phyloP scores from a whole-genome alignment of 2,888 invertebrate genomes.

The Lacanobia wlatinum region DNA sequence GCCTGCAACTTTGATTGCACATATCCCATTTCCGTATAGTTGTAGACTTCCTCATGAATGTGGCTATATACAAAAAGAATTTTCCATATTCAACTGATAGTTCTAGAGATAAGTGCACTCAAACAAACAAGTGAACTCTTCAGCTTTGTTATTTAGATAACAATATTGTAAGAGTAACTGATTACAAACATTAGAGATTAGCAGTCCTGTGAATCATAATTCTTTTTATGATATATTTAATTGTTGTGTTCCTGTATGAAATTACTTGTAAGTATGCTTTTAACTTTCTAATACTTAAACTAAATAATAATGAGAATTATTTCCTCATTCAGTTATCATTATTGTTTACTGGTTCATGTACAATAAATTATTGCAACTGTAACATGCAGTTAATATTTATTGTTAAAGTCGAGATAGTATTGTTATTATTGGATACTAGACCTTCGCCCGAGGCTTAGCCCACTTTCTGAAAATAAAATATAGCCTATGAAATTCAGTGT shows the following conservation, averaged over 20 bases:
- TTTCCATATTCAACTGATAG: too few species aligned
- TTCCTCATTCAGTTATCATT: conserved; percentile 59
- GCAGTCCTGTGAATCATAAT: conserved; percentile 23
- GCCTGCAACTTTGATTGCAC: too few species aligned
- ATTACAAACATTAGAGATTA: conserved; percentile 19
- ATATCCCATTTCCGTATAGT: too few species aligned
- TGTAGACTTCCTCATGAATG: too few species aligned
- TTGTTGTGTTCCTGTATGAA: conserved; percentile 25
- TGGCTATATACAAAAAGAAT: too few species aligned
- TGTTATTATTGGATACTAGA: conserved; percentile 35
- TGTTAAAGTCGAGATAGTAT: conserved; percentile 24
- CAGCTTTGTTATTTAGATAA: too few species aligned
- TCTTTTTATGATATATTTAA: conserved; percentile 28
- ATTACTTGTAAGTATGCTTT: conserved; percentile 39
- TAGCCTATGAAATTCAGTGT: too few species aligned
- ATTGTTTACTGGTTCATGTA: conserved; percentile 45
- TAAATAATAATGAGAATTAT: conserved; percentile 29
- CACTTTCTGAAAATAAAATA: too few species aligned
- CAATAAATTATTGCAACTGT: conserved; percentile 50
- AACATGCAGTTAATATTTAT: conserved; percentile 35
- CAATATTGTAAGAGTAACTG: neutral
- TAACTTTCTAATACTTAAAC: conserved; percentile 43
- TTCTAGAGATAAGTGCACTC: too few species aligned
- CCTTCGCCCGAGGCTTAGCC: too few species aligned
- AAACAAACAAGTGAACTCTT: too few species aligned